phyloP scores from a whole-genome alignment of 2,888 invertebrate species.

The Ligdia adustata region DNA sequence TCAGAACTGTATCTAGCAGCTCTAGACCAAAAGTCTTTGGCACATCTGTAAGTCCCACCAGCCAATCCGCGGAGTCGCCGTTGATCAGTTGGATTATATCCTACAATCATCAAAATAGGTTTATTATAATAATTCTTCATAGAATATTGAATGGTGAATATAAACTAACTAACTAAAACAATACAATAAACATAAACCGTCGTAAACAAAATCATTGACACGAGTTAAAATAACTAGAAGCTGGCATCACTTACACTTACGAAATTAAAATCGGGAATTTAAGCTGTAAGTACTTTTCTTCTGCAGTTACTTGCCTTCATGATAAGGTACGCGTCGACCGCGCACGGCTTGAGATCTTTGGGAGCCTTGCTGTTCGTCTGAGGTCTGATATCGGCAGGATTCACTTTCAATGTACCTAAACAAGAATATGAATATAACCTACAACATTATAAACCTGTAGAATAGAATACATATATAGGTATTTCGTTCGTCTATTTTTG shows the following conservation, averaged over 20 bases:
- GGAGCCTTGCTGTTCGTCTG: conserved; percentile 89
- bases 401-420: conserved; percentile 83
- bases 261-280: no score
- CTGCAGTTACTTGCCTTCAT: conserved; percentile 93
- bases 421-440: no score
- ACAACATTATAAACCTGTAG: no score
- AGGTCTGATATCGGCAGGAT: conserved; percentile 91
- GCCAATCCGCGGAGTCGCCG: conserved; percentile 97
- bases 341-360: conserved; percentile 93
- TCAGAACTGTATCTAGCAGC: conserved; percentile 95
- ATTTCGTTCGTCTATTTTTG: no score
- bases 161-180: no score
- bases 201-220: no score
- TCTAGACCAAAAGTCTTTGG: conserved; percentile 98
- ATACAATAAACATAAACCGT: no score
- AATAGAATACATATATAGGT: no score
- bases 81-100: conserved; percentile 98
- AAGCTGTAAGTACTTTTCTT: no score
- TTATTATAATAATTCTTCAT: background rate
- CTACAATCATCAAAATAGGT: conserved; percentile 67
- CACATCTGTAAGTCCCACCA: conserved; percentile 98
- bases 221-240: no score
- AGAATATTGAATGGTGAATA: no score
- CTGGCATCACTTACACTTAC: no score
- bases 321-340: conserved; percentile 96